Conservation (phyloP, 2,888 invertebrate species). For the Dichetophora obliterata region DNA sequence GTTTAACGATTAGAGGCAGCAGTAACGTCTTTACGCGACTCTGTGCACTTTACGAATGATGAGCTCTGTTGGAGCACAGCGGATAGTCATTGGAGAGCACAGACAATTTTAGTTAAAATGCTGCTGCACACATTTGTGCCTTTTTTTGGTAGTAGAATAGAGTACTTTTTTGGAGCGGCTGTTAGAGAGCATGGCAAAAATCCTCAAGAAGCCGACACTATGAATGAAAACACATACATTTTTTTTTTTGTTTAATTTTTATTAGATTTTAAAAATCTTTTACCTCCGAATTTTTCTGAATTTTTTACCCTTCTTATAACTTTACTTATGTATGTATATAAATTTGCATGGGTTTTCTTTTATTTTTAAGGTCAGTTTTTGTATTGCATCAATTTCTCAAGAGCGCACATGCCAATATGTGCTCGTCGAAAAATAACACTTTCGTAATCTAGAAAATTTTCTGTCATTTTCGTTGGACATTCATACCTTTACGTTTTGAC, state of each 20-base stretch:
- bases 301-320: background rate
- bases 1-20: constrained; percentile 20
- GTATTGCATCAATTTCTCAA: background rate
- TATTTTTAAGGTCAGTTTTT: background rate
- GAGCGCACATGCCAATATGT: too few relatives aligned
- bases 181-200: background rate
- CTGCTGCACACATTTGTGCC: background rate
- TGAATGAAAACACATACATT: background rate
- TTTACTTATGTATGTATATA: too few relatives aligned
- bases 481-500: background rate
- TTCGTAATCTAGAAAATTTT: constrained; percentile 5
- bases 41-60: constrained; percentile 45
- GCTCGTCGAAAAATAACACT: background rate
- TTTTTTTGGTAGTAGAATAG: background rate
- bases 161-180: background rate
- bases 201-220: background rate
- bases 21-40: constrained; percentile 43
- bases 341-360: too few relatives aligned
- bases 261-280: too few relatives aligned
- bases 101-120: background rate
- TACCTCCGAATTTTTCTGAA: too few relatives aligned
- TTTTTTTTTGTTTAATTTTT: too few relatives aligned
- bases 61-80: constrained; percentile 30
- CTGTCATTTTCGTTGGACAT: background rate
- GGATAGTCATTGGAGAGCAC: constrained; percentile 21